Conservation (phyloP, 2,113 vertebrate genomes). For the Oceanodroma tethys region DNA sequence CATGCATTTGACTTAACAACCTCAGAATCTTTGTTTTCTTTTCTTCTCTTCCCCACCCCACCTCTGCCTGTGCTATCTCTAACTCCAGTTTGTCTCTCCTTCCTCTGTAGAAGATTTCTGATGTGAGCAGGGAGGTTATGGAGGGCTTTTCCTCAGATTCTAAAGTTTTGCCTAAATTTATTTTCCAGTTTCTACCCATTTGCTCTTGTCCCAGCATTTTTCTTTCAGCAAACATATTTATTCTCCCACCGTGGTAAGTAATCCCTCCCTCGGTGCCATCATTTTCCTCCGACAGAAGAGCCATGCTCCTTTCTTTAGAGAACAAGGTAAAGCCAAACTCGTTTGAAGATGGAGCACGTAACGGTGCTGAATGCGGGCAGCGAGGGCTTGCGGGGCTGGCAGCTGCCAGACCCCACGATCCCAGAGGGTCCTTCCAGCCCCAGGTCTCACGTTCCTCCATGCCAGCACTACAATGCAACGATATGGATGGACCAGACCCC, state of each 20-base stretch:
- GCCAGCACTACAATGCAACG: not conserved
- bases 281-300: not conserved
- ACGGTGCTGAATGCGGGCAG: not conserved
- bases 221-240: not conserved
- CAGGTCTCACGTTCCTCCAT: not conserved
- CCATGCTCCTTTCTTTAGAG: not conserved
- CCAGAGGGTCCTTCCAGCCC: not conserved
- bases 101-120: not conserved
- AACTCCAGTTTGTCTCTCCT: not conserved
- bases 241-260: not conserved
- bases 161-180: not conserved
- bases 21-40: not conserved
- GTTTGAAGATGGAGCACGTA: not conserved
- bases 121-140: not conserved
- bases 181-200: not conserved
- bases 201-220: not conserved
- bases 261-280: not conserved
- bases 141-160: not conserved
- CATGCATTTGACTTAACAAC: not conserved
- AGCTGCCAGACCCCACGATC: not conserved
- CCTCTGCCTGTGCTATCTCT: not conserved
- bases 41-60: not conserved
- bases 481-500: not conserved
- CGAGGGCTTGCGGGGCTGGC: not conserved
- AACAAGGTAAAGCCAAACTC: not conserved